These are phyloP conservation scores for Agelastica alni DNA, from an alignment of 2,888 invertebrate genomes.

Conservation along the genomic window DNA sequence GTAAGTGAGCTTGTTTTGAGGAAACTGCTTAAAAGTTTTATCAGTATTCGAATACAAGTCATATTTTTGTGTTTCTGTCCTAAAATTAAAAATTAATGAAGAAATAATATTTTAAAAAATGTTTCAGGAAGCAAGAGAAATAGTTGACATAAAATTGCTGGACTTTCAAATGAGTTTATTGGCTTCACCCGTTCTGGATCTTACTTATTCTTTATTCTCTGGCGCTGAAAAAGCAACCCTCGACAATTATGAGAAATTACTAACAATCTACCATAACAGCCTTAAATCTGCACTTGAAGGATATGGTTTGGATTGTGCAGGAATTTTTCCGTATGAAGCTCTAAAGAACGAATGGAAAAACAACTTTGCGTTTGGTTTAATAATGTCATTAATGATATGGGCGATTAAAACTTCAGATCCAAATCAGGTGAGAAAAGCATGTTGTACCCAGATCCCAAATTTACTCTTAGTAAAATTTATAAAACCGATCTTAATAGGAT, in stretches of 20 bases:
- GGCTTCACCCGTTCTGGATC: slow-evolving; percentile 43
- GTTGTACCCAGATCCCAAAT: not conserved
- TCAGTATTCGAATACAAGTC: too few relatives aligned
- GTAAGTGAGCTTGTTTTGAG: too few relatives aligned
- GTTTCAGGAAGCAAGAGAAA: slow-evolving; percentile 14
- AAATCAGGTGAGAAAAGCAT: not conserved
- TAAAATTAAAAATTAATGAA: too few relatives aligned
- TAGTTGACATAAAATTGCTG: slow-evolving; percentile 21
- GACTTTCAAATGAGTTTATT: slow-evolving; percentile 25
- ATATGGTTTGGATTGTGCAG: slow-evolving; percentile 41
- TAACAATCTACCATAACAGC: slow-evolving; percentile 47
- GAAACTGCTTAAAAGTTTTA: too few relatives aligned
- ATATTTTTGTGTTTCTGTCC: too few relatives aligned
- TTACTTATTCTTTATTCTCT: slow-evolving; percentile 49
- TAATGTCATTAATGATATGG: slow-evolving; percentile 13
- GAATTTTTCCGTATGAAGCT: slow-evolving; percentile 43
- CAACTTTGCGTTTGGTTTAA: slow-evolving; percentile 24
- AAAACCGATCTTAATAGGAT: too few relatives aligned
- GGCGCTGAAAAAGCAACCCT: slow-evolving; percentile 44
- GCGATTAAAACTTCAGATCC: not conserved
- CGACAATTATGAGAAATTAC: slow-evolving; percentile 42
- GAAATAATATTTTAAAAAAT: too few relatives aligned
- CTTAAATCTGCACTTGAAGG: slow-evolving; percentile 39
- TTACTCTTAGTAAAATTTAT: too few relatives aligned
- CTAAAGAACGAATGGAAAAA: slow-evolving; percentile 41